Percentiles rank a stretch among this genome's conserved stretches.
Evolutionary conservation across 2,888 invertebrate genomes (phyloP).

Genomic region (Osedax frankpressi): DNA sequence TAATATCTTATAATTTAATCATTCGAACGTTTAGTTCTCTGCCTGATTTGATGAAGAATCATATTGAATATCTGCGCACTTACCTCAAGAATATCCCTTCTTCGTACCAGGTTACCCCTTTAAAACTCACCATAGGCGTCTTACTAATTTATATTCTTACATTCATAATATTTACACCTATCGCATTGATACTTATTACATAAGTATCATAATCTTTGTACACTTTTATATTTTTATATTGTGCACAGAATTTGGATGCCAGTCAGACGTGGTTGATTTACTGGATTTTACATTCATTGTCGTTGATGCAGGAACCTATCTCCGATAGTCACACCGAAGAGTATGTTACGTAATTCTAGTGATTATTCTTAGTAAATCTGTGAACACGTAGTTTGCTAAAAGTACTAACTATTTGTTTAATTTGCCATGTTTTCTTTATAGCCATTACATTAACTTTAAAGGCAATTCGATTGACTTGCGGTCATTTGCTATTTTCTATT

Average conservation of each 20-base stretch:
- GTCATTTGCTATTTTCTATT: too few species aligned
- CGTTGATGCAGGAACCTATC: constrained; percentile 59
- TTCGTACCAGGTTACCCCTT: constrained; percentile 54
- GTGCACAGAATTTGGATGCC: constrained; percentile 59
- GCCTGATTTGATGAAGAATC: constrained; percentile 54
- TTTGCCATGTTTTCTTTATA: too few species aligned
- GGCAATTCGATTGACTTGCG: too few species aligned
- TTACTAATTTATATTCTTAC: neutral
- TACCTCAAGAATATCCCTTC: constrained; percentile 58
- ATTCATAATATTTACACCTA: neutral
- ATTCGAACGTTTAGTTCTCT: constrained; percentile 43
- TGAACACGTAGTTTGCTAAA: too few species aligned
- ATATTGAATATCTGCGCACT: constrained; percentile 57
- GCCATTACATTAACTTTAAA: too few species aligned
- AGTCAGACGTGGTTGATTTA: constrained; percentile 93
- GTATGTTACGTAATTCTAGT: constrained; percentile 30
- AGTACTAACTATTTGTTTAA: too few species aligned
- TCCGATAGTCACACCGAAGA: constrained; percentile 46
- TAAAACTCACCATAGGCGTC: neutral
- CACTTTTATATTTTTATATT: neutral
- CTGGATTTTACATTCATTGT: constrained; percentile 84
- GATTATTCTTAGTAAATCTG: too few species aligned
- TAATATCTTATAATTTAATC: too few species aligned
- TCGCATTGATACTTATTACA: neutral
- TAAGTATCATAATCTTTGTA: too few species aligned